These are phyloP conservation scores for Dorcus parallelipipedus DNA, from an alignment of 2,888 invertebrate genomes.

Conservation along the genomic window DNA sequence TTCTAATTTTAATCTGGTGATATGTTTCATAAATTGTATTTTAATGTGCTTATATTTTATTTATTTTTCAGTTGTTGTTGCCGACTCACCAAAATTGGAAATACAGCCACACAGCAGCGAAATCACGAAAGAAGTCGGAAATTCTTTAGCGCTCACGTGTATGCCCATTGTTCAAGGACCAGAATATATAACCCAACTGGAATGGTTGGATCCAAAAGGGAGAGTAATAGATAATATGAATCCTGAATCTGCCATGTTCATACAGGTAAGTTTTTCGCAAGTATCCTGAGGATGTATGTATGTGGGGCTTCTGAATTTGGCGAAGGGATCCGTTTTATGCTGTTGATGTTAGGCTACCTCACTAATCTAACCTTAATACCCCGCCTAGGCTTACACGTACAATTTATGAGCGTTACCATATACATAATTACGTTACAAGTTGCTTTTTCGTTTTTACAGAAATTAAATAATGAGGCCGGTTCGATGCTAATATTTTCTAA, in stretches of 20 bases:
- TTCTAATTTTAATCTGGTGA: no score
- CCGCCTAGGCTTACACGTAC: no score
- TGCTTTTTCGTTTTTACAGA: conserved; percentile 23
- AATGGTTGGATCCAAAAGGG: conserved; percentile 75
- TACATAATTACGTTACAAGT: not conserved
- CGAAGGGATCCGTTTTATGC: no score
- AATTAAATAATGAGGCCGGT: conserved; percentile 58
- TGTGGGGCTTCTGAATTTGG: no score
- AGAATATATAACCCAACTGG: conserved; percentile 66
- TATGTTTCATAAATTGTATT: no score
- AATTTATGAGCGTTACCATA: no score
- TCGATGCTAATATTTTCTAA: conserved; percentile 72
- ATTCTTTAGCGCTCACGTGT: conserved; percentile 75
- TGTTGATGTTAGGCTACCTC: no score
- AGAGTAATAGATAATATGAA: conserved; percentile 57
- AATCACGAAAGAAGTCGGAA: conserved; percentile 72
- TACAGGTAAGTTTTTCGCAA: conserved; percentile 35
- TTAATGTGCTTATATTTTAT: no score
- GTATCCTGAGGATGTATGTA: no score
- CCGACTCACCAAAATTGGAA: conserved; percentile 53
- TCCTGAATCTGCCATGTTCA: conserved; percentile 36
- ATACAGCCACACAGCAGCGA: conserved; percentile 68
- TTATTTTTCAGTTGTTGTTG: conserved; percentile 2
- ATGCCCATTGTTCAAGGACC: conserved; percentile 67
- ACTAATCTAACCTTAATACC: no score